Base-by-base conservation (phyloP, 2,113 vertebrate species). In the Oreochromis niloticus region DNA sequence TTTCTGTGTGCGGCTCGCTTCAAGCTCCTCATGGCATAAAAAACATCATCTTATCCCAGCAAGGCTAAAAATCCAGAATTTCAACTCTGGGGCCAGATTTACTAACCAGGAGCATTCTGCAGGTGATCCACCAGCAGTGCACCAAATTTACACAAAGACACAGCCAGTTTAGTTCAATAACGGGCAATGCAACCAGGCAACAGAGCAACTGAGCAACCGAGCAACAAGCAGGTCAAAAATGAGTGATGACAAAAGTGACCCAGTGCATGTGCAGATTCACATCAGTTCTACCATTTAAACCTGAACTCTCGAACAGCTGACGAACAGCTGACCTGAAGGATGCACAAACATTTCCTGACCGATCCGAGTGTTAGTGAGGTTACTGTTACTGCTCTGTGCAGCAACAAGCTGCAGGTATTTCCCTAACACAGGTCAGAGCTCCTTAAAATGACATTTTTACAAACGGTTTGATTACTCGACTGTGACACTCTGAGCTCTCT, bases 11-110 rank as follows among this genome's bases (percentile, higher is more conserved):
- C 34, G 10, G 78, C 87, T 84, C 22, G 59, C 87, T 54, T 50
- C 73, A 81, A 79, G 80, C 78, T 73, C 78, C 71, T 83, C 81
- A 79, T 66, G 43, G 73, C 59, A 82, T 30, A 52, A 71, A 78
- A 34, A 12, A 2, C 32, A 41, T 17, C 24, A 75, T 54, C 22
- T 68, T 32, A 66, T 81, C 30, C 9, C 36, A 68, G 27, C 34
- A 22, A 81, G 3, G 27, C 43, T 50, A 78, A 57, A 63, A 88
- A 36, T 17, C 22, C 39, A 48, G 22, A 48, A 48, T 73, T 78
- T 78, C 41, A 50, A 27, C 27, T 50, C 9, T 30, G 16, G 30
- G 27, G 6, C 9, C 71, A 50, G 16, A 78, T 78, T 78, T 48
- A 50, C 71, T 50, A 27, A 50, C 27, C 14, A 11, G 71, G 24